Conservation (phyloP, 2,888 invertebrate species). For the Tethea ocularis region DNA sequence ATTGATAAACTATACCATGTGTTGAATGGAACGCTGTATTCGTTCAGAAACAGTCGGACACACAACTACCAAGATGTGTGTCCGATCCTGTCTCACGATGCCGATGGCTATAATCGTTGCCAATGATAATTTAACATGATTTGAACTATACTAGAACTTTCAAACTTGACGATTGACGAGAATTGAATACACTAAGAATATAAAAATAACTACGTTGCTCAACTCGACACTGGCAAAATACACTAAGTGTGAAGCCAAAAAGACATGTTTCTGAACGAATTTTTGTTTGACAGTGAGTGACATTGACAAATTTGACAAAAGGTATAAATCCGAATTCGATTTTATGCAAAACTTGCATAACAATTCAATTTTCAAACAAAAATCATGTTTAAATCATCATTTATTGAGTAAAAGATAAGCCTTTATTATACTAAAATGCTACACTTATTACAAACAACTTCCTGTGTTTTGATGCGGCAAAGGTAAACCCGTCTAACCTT, state of each 20-base stretch:
- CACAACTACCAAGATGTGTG: no score
- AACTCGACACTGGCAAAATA: no score
- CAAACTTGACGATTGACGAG: no score
- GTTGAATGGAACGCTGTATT: background rate
- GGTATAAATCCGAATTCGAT: constrained; percentile 27
- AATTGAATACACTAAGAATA: no score
- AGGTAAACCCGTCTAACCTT: constrained; percentile 51
- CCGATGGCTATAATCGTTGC: no score
- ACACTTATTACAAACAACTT: constrained; percentile 67
- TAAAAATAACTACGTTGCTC: no score
- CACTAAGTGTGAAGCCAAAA: no score
- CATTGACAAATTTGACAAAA: constrained; percentile 21
- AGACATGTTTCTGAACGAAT: constrained; percentile 22
- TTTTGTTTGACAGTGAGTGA: constrained; percentile 27
- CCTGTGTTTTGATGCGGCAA: constrained; percentile 60
- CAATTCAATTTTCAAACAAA: constrained; percentile 29
- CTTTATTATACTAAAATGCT: constrained; percentile 57
- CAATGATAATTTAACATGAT: no score
- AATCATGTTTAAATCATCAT: constrained; percentile 44
- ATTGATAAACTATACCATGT: background rate
- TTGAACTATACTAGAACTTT: no score
- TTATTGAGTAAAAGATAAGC: constrained; percentile 15
- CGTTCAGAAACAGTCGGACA: background rate
- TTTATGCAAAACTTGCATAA: constrained; percentile 16
- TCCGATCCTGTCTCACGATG: no score